Evolutionary conservation across 2,797 vertebrate genomes (phyloP).

Genomic region (Garrulus glandarius): DNA sequence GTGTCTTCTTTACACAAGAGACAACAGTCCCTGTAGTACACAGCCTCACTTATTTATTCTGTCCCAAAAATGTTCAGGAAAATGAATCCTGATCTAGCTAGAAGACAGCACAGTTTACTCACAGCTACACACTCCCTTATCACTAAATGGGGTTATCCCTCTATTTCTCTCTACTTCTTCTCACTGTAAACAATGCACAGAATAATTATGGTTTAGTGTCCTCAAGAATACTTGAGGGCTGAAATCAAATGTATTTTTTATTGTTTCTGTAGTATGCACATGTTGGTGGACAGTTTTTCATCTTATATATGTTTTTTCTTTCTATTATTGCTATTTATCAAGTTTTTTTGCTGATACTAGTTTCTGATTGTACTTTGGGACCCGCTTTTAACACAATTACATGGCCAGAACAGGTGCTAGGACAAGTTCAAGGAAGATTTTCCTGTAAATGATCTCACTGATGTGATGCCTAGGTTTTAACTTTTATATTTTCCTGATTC

Average conservation of each 20-base stretch:
- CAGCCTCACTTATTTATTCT: not conserved
- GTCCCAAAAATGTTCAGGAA: not conserved
- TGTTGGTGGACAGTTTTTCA: not conserved
- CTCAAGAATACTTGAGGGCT: not conserved
- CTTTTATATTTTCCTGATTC: too few species aligned
- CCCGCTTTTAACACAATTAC: not conserved
- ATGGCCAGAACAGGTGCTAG: not conserved
- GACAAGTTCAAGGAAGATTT: not conserved
- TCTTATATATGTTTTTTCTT: not conserved
- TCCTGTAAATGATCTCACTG: not conserved
- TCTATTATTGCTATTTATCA: not conserved
- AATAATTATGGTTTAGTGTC: not conserved
- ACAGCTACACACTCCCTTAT: not conserved
- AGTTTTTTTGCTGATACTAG: not conserved
- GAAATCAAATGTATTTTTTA: not conserved
- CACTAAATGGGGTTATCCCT: not conserved
- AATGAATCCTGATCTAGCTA: not conserved
- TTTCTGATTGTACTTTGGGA: not conserved
- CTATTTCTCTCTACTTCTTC: not conserved
- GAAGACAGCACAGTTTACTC: not conserved
- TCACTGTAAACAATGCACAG: not conserved
- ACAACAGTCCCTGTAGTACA: accelerated
- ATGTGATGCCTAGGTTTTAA: too few species aligned
- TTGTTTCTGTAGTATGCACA: not conserved
- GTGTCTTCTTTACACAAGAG: not conserved